Base-by-base conservation (phyloP, 2,113 vertebrate species). In the Pelecanus crispus region DNA sequence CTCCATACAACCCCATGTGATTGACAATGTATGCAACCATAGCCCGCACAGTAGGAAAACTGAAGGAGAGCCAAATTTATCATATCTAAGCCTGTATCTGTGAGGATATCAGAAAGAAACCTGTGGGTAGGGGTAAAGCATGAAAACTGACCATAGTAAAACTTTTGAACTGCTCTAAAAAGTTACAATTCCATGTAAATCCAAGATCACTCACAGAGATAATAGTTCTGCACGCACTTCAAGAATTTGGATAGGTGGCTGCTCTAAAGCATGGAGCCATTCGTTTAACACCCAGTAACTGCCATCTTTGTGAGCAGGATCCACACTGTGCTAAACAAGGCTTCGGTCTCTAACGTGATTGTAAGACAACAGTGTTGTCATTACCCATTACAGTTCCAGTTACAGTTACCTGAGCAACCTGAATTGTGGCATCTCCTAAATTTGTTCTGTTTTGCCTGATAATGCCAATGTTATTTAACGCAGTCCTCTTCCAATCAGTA, bases 271-370 rank as follows among this genome's bases (percentile, higher is more conserved):
- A 31, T 49, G 28, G 18, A 71, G 24, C 19, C 42, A 38, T 55
- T 85, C 1, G 2, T n/a, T 17, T 31, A 82, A 38, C 17, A 84
- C 11, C 16, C 13, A 52, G 49, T 32, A 94, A 53, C 53, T 73
- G 61, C 53, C 3, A 13, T 47, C 53, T 94, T 66, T 65, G 29
- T 2, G 26, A 84, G 45, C 52, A 71, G 34, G 65, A 92, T 49
- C 25, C 31, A 47, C 12, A 11, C 11, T 22, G 29, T 32, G 20
- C n/a, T 68, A 62, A 65, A 9, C 0, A 2, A 79, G 68, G 36
- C 31, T 79, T 72, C 0, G 0, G 25, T 52, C 62, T 38, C 28
- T 66, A n/a, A 74, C 8, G 0, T n/a, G 4, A 11, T 26, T 81
- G 18, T 45, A 66, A 93, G 59, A 90, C 70, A 20, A 67, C 21